Conservation (phyloP, 2,113 vertebrate genomes). For the Platysteira castanea region DNA sequence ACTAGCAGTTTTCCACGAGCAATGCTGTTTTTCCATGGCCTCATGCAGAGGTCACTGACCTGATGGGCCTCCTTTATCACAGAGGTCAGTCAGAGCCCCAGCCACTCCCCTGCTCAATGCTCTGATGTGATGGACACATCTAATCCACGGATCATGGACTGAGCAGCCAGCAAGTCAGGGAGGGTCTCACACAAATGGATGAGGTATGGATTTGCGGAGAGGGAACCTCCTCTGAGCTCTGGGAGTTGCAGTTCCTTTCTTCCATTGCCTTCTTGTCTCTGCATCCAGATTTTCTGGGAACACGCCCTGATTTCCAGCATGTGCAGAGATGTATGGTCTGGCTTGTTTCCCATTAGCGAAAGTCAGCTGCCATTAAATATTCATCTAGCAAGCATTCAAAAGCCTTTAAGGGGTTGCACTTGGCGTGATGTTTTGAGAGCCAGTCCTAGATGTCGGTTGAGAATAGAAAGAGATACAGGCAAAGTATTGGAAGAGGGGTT, state of each 20-base stretch:
- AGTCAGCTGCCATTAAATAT: background rate
- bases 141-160: background rate
- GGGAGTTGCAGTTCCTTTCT: background rate
- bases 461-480: background rate
- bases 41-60: background rate
- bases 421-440: background rate
- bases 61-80: background rate
- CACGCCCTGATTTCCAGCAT: background rate
- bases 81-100: background rate
- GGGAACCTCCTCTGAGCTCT: background rate
- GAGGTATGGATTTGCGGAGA: background rate
- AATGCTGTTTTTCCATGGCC: background rate
- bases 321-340: background rate
- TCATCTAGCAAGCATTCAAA: background rate
- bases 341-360: background rate
- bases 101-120: background rate
- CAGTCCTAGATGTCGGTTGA: background rate
- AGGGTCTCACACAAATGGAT: background rate
- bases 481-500: background rate
- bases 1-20: background rate
- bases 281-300: background rate
- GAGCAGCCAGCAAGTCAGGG: background rate
- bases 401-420: background rate
- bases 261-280: background rate
- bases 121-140: fast-evolving